phyloP scores from a whole-genome alignment of 2,797 vertebrate genomes.

The Rhyacichthys aspro region DNA sequence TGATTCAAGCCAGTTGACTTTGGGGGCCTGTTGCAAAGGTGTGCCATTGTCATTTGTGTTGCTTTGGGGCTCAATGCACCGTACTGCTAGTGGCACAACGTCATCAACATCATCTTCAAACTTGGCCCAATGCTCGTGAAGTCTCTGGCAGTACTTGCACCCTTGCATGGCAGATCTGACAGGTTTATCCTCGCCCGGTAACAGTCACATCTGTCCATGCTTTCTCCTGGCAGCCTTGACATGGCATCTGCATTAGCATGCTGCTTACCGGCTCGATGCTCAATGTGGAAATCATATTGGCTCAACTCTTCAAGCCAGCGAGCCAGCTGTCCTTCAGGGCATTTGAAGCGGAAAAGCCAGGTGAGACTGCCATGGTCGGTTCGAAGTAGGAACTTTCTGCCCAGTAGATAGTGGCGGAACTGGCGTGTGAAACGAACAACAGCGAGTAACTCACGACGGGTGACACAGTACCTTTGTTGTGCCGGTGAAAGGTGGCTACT shows the following conservation, averaged over 20 bases:
- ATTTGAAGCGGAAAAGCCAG: too few relatives aligned
- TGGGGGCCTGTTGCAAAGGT: too few relatives aligned
- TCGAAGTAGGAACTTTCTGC: too few relatives aligned
- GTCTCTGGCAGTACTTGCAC: slow-evolving; percentile 5
- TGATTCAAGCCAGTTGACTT: too few relatives aligned
- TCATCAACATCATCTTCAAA: slow-evolving; percentile 30
- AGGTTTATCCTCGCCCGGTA: background rate
- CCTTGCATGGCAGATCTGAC: slow-evolving; percentile 1
- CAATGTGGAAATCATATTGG: slow-evolving; percentile 30
- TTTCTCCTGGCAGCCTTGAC: slow-evolving; percentile 6
- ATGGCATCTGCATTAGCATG: slow-evolving; percentile 22
- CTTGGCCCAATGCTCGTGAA: slow-evolving; percentile 11
- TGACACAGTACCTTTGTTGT: slow-evolving; percentile 22
- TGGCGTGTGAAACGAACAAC: slow-evolving; percentile 9
- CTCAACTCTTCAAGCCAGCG: too few relatives aligned
- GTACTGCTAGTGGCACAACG: slow-evolving; percentile 4
- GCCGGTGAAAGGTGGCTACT: slow-evolving; percentile 10
- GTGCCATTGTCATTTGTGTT: background rate
- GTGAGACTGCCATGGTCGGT: too few relatives aligned
- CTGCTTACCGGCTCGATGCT: slow-evolving; percentile 9
- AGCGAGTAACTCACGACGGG: slow-evolving; percentile 13
- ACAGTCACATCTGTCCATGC: background rate
- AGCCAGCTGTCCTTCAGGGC: too few relatives aligned
- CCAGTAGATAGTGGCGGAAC: too few relatives aligned
- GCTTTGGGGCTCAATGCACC: background rate